Evolutionary conservation across 2,113 vertebrate genomes (phyloP), one percentile per base, ranked within the genome.

Genomic region (Dascyllus trimaculatus): DNA sequence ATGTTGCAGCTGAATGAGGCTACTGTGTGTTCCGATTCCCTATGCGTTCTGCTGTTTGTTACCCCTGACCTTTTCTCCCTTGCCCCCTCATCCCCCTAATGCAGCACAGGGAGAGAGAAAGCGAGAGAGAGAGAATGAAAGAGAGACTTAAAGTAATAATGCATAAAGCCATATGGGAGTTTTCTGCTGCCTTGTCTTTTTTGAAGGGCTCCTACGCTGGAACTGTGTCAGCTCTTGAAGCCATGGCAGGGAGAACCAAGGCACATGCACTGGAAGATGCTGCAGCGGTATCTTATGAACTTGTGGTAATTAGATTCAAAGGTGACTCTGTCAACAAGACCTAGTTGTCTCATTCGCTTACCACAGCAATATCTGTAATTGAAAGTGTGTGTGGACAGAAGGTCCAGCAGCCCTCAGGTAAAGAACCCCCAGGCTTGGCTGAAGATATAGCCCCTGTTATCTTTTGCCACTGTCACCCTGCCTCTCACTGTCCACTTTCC

Each of bases 121-220:
- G n/a, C n/a, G n/a, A n/a, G n/a, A n/a, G n/a, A n/a, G 65, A 51
- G 76, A 77, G 68, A 45, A 19, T 51, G 60, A 80, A 67, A 22
- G 4, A 35, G 65, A 85, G 40, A 71, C 29, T 21, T 79, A 87
- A 59, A 80, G 65, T 66, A 82, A 76, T 82, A 85, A 88, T 82
- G 63, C 74, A 82, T 78, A 71, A 71, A 81, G 22, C 63, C 25
- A 62, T 74, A 35, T 70, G 61, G 69, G 82, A 67, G 48, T 68
- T 85, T 87, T 89, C 76, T 89, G 82, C 83, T 81, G 73, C 70
- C 71, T 85, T 15, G 77, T 24, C 63, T 78, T 80, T 29, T 88
- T 89, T 88, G 85, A 91, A 89, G 81, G 84, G 81, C 78, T 85
- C 63, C 62, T 78, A 15, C 24, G 69, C 66, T 92, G 84, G 82